Conservation (phyloP, 2,888 invertebrate species). For the Cyclophora punctaria region DNA sequence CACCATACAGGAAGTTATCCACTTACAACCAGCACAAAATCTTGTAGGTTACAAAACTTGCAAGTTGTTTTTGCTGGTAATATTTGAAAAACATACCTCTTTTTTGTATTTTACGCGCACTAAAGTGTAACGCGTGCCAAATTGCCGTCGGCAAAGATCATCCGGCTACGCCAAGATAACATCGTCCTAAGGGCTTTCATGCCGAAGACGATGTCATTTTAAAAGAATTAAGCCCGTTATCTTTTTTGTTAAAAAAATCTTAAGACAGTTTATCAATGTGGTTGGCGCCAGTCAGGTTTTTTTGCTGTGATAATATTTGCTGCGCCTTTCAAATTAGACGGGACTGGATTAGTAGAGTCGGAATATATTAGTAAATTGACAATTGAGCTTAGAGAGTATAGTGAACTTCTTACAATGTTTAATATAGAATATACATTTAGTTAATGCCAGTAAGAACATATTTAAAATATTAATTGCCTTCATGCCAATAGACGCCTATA, state of each 20-base stretch:
- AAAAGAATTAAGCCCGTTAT: conserved; percentile 35
- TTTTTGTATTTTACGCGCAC: conserved; percentile 7
- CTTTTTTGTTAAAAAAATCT: conserved; percentile 25
- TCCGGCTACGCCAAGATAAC: conserved; percentile 41
- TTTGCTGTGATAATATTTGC: conserved; percentile 20
- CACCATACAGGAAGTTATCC: conserved; percentile 40
- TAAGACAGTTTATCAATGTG: conserved; percentile 33
- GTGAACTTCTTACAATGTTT: no score
- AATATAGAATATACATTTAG: no score
- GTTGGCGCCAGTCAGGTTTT: conserved; percentile 47
- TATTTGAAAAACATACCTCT: background rate
- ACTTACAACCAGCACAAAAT: conserved; percentile 25
- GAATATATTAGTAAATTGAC: no score
- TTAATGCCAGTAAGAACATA: no score
- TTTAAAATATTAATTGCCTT: no score
- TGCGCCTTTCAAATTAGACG: no score
- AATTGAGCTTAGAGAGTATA: no score
- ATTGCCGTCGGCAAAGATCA: conserved; percentile 35
- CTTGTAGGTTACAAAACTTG: conserved; percentile 1
- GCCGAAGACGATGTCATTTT: conserved; percentile 25
- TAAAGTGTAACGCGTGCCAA: conserved; percentile 45
- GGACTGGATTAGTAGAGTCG: no score
- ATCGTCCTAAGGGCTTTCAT: conserved; percentile 40
- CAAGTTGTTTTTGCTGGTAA: background rate
- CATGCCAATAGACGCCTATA: no score